phyloP scores from a whole-genome alignment of 2,888 invertebrate species.

The Aethes cnicana region DNA sequence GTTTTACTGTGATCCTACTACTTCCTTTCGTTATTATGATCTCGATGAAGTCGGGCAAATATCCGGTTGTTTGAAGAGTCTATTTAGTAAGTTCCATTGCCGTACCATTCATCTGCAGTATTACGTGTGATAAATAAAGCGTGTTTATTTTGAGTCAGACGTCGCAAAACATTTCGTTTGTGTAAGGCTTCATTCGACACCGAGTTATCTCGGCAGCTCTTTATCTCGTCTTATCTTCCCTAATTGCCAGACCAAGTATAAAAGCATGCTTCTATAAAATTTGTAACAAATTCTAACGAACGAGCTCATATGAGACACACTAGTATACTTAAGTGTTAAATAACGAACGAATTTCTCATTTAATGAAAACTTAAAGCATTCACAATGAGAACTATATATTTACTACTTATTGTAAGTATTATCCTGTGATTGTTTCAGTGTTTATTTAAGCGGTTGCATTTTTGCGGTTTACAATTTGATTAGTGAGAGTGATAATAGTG shows the following conservation, averaged over 20 bases:
- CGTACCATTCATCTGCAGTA: conserved; percentile 46
- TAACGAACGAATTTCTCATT: conserved; percentile 71
- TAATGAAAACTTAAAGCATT: conserved; percentile 47
- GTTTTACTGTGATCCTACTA: conserved; percentile 5
- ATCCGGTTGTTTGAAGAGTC: conserved; percentile 60
- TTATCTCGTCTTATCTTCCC: conserved; percentile 75
- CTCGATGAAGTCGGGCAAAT: conserved; percentile 42
- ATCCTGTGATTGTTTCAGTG: conserved; percentile 24
- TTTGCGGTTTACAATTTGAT: no score
- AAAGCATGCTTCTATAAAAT: conserved; percentile 56
- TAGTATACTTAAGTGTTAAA: conserved; percentile 54
- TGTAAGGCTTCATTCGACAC: conserved; percentile 53
- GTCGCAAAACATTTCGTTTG: conserved; percentile 75
- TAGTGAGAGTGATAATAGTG: no score
- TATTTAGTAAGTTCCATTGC: conserved; percentile 41
- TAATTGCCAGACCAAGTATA: conserved; percentile 70
- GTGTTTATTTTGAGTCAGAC: conserved; percentile 71
- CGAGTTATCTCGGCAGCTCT: conserved; percentile 63
- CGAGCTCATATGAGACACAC: conserved; percentile 69
- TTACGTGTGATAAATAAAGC: conserved; percentile 41
- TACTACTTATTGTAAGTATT: conserved; percentile 70
- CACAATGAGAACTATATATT: conserved; percentile 68
- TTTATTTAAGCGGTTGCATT: no score
- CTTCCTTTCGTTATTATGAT: conserved; percentile 21
- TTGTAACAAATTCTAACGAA: conserved; percentile 64